Evolutionary conservation across 2,113 vertebrate genomes (phyloP), one percentile per base, ranked within the genome.

Genomic region (Sander vitreus): DNA sequence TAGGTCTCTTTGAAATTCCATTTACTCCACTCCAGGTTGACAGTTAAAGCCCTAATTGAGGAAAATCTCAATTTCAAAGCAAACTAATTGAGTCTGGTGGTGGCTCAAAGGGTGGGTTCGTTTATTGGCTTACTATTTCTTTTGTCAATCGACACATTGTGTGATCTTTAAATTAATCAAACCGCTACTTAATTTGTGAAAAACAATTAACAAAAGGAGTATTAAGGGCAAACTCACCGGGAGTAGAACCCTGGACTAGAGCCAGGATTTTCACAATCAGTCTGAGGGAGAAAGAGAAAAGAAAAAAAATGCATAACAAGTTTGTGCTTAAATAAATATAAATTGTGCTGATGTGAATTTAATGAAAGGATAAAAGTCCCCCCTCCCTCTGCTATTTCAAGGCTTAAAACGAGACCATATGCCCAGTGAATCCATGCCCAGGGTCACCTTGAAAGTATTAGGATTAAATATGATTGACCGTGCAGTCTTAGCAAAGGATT

Each of bases 381-480:
- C 23, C 19, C 80, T 59, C 62, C 43, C 78, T 30, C 33, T 33
- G 27, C 74, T 57, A 77, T 85, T 73, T 74, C 54, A 72, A 75
- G 74, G 86, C 80, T 93, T 91, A 90, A 85, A 81, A 53, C 14
- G 13, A 48, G 80, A 87, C 88, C 86, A 81, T 84, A 93, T 89
- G 90, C 80, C 74, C 68, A 53, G 71, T 65, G 85, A 86, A 91
- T 91, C 82, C 58, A 36, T 33, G 80, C 60, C 47, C 15, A 6
- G 48, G 88, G 93, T 95, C 89, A 95, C 92, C 93, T 94, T 94
- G 87, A 87, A 88, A 86, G 86, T 76, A 92, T 92, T 88, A 92
- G 90, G 86, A 89, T 93, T 90, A 88, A 91, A 93, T 87, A 85
- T 91, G 91, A 93, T 91, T 85, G 87, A 92, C 87, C 73, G 45